Evolutionary conservation across 2,888 invertebrate genomes (phyloP).

Genomic region (Deilephila elpenor): DNA sequence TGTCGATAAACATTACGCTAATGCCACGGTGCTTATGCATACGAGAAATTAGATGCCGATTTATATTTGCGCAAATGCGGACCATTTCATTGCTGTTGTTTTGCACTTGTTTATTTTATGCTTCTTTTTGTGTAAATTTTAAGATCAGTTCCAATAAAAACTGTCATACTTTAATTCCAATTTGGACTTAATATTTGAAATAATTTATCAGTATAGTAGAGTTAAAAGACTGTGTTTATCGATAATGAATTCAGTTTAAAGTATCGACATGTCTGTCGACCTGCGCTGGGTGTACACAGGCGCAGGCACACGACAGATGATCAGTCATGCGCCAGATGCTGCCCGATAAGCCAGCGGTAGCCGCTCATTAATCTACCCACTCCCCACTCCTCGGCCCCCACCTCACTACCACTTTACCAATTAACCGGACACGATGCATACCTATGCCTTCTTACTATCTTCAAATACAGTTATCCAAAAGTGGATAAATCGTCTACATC

Average conservation of each 20-base stretch:
- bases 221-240: not conserved
- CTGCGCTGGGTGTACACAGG: slow-evolving; percentile 68
- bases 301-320: slow-evolving; percentile 84
- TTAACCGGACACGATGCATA: slow-evolving; percentile 74
- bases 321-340: slow-evolving; percentile 84
- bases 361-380: slow-evolving; percentile 83
- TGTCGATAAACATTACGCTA: slow-evolving; percentile 29
- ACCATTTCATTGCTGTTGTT: not conserved
- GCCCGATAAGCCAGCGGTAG: slow-evolving; percentile 81
- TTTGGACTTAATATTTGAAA: not conserved
- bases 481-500: not conserved
- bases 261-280: slow-evolving; percentile 38
- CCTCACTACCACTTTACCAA: slow-evolving; percentile 72
- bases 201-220: not conserved
- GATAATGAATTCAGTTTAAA: slow-evolving; percentile 41
- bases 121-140: not conserved
- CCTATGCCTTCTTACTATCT: slow-evolving; percentile 29
- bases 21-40: slow-evolving; percentile 1
- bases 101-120: not conserved
- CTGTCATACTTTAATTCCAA: no score
- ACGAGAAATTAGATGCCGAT: not conserved
- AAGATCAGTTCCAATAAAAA: no score
- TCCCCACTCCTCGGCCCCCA: slow-evolving; percentile 55
- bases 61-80: not conserved
- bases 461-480: slow-evolving; percentile 31